A percentile compares a stretch with the other conserved stretches of the same genome.
Conservation (phyloP, 2,113 vertebrate species). For the Equus przewalskii region DNA sequence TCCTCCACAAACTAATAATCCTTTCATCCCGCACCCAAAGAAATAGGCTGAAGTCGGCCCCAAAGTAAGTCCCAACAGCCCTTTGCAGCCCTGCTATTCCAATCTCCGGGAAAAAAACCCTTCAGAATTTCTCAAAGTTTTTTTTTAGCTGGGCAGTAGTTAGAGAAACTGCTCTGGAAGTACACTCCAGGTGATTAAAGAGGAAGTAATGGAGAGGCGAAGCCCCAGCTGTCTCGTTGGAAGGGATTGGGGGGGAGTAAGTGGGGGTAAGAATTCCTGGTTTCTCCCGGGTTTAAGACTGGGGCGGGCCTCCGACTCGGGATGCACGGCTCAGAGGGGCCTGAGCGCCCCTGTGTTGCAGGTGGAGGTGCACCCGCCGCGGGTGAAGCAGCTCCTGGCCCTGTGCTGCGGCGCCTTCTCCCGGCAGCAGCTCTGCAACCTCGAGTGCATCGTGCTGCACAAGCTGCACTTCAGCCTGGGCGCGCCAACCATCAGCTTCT, state of each 20-base stretch:
- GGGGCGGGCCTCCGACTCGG: not conserved
- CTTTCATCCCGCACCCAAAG: not conserved
- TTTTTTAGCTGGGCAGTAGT: not conserved
- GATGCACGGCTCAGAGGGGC: fast-evolving
- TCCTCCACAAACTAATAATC: not conserved
- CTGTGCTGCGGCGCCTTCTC: slow-evolving; percentile 94
- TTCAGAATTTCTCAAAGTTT: not conserved
- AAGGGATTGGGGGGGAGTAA: not conserved
- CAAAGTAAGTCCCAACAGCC: not conserved
- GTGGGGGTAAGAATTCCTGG: no score
- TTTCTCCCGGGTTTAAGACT: not conserved
- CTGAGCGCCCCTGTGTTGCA: slow-evolving; percentile 76
- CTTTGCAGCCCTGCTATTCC: not conserved
- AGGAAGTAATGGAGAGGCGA: not conserved
- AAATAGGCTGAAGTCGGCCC: not conserved
- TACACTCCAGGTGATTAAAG: not conserved
- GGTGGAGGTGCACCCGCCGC: slow-evolving; percentile 94
- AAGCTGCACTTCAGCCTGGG: slow-evolving; percentile 92
- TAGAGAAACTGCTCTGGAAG: not conserved
- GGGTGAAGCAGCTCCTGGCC: slow-evolving; percentile 92
- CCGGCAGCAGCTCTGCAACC: slow-evolving; percentile 94
- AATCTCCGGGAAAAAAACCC: no score
- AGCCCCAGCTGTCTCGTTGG: not conserved
- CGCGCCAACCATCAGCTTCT: slow-evolving; percentile 94
- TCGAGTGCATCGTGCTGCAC: slow-evolving; percentile 94